phyloP scores from a whole-genome alignment of 2,888 invertebrate species.

The Sinotaia quadrata region DNA sequence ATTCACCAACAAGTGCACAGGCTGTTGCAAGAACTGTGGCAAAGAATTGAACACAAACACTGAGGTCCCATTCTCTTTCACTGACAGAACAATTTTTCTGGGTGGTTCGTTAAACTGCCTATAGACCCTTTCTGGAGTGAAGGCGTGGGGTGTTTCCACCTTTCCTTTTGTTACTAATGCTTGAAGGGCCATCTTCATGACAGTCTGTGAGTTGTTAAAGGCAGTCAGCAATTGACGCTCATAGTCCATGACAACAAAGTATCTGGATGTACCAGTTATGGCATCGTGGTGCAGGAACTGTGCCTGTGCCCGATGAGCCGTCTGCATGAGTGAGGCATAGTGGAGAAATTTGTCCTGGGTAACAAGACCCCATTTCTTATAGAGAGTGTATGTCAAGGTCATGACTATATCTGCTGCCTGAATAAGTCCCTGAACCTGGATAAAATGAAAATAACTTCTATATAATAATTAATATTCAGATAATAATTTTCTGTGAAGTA shows the following conservation, averaged over 20 bases:
- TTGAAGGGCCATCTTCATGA: conserved; percentile 50
- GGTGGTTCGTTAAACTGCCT: conserved; percentile 39
- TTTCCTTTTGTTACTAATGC: conserved; percentile 51
- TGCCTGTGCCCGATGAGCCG: conserved; percentile 86
- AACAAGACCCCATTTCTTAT: conserved; percentile 43
- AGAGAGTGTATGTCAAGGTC: conserved; percentile 54
- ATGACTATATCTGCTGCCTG: conserved; percentile 68
- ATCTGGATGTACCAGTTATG: conserved; percentile 95
- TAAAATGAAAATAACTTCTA: too few relatives aligned
- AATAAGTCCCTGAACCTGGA: conserved; percentile 62
- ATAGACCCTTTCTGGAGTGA: conserved; percentile 48
- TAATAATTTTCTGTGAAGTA: too few relatives aligned
- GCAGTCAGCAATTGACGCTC: conserved; percentile 59
- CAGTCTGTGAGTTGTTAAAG: conserved; percentile 54
- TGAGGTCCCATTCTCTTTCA: conserved; percentile 48
- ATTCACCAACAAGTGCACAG: conserved; percentile 82
- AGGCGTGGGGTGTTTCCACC: conserved; percentile 43
- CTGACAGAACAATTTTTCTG: conserved; percentile 42
- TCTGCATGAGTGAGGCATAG: conserved; percentile 48
- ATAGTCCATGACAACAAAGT: conserved; percentile 94
- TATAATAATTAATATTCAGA: too few relatives aligned
- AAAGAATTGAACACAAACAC: conserved; percentile 87
- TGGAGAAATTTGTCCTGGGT: conserved; percentile 48
- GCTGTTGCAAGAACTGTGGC: conserved; percentile 83
- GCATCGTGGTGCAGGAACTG: conserved; percentile 98